Evolutionary conservation across 2,113 vertebrate species (phyloP).

Genomic region (Hemibagrus wyckioides): DNA sequence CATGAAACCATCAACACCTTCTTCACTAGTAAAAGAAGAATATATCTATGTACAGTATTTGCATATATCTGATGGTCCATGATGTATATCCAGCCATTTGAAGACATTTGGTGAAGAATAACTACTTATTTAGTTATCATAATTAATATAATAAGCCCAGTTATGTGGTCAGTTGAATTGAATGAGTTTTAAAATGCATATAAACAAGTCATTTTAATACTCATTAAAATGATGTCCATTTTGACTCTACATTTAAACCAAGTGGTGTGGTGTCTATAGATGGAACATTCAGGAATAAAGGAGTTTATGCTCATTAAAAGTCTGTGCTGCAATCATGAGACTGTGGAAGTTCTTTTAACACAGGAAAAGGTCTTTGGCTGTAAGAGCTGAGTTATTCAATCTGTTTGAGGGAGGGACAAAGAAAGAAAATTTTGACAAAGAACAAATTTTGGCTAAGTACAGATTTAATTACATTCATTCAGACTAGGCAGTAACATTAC

Average conservation of each 20-base stretch:
- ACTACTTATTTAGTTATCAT: background rate
- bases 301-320: background rate
- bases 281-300: background rate
- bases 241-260: background rate
- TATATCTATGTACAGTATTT: background rate
- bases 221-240: background rate
- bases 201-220: too few species aligned
- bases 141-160: background rate
- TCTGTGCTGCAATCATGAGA: background rate
- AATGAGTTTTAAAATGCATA: background rate
- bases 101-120: background rate
- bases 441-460: conserved; percentile 61
- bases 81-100: background rate
- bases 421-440: conserved; percentile 24
- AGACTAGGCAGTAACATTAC: conserved; percentile 65
- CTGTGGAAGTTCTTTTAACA: conserved; percentile 19
- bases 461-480: conserved; percentile 63
- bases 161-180: background rate
- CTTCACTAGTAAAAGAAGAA: background rate
- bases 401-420: background rate
- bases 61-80: background rate
- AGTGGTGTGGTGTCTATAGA: background rate
- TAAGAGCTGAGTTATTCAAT: background rate
- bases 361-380: background rate
- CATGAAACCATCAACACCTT: background rate